Evolutionary conservation across 2,888 invertebrate species (phyloP).

Genomic region (Lasioglossum lativentre): DNA sequence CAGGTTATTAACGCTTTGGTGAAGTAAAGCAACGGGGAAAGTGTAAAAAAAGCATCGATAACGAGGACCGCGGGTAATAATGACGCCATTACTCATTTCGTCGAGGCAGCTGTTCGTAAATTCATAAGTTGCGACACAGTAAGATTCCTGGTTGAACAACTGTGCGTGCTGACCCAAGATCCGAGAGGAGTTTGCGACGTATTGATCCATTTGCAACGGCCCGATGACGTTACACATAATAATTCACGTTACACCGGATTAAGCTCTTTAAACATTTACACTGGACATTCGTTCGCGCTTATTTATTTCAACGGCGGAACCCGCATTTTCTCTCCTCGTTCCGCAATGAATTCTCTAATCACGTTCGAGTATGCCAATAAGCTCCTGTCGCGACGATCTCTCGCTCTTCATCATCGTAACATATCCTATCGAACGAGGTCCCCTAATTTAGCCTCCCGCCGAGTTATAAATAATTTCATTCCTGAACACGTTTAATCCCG

Average conservation of each 20-base stretch:
- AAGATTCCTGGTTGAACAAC: conserved; percentile 32
- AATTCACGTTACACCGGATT: conserved; percentile 23
- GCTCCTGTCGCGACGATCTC: not conserved
- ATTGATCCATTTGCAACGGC: conserved; percentile 42
- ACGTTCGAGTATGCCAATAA: conserved; percentile 10
- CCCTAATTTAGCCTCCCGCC: not conserved
- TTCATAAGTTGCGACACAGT: conserved; percentile 38
- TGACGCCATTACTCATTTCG: conserved; percentile 36
- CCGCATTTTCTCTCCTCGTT: not conserved
- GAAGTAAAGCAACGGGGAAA: too few species aligned
- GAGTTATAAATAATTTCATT: not conserved
- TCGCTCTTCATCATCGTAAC: not conserved
- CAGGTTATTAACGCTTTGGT: not conserved
- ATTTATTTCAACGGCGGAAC: too few species aligned
- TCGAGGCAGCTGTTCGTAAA: conserved; percentile 39
- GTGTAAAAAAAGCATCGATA: conserved; percentile 9
- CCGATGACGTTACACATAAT: conserved; percentile 30
- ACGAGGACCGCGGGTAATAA: conserved; percentile 23
- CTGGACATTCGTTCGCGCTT: not conserved
- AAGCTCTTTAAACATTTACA: conserved; percentile 25
- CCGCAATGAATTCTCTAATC: conserved; percentile 1
- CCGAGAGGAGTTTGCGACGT: conserved; percentile 11
- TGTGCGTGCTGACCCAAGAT: conserved; percentile 38
- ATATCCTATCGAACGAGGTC: not conserved
- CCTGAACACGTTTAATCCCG: not conserved